These are phyloP conservation scores for Panthera uncia DNA, from an alignment of 2,113 vertebrate species.

Conservation along the genomic window DNA sequence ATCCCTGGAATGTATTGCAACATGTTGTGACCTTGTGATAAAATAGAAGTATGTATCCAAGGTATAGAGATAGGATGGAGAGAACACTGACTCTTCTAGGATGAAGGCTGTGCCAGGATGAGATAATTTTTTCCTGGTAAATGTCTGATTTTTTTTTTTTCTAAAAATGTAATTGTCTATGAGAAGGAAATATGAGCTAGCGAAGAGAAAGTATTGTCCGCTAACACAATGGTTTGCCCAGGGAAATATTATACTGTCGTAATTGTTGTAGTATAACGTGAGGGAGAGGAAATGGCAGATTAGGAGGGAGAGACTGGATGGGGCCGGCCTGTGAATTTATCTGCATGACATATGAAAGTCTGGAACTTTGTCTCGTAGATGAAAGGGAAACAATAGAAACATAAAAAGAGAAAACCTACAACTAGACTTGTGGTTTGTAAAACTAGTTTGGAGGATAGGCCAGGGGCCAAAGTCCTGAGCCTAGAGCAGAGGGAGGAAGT, in stretches of 20 bases:
- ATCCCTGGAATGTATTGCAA: neutral
- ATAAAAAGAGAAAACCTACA: neutral
- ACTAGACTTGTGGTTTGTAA: neutral
- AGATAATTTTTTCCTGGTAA: neutral
- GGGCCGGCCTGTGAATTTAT: neutral
- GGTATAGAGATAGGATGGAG: neutral
- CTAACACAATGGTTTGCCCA: neutral
- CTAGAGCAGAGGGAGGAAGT: neutral
- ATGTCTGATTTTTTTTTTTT: neutral
- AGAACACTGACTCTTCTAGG: neutral
- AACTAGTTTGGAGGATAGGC: neutral
- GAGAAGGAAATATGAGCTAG: neutral
- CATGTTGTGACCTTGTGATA: neutral
- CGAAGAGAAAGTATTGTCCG: neutral
- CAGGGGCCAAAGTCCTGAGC: neutral
- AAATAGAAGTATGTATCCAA: neutral
- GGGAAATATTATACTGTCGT: neutral
- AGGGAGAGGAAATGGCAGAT: neutral
- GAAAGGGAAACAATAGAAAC: neutral
- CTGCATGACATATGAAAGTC: neutral
- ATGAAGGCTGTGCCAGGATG: neutral
- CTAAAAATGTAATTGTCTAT: neutral
- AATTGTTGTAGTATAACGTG: neutral
- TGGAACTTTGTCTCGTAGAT: neutral
- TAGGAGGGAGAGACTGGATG: neutral